A percentile compares a stretch with the other conserved stretches of the same genome.
Evolutionary conservation across 2,888 invertebrate species (phyloP).

Genomic region (Ferrisia virgata): DNA sequence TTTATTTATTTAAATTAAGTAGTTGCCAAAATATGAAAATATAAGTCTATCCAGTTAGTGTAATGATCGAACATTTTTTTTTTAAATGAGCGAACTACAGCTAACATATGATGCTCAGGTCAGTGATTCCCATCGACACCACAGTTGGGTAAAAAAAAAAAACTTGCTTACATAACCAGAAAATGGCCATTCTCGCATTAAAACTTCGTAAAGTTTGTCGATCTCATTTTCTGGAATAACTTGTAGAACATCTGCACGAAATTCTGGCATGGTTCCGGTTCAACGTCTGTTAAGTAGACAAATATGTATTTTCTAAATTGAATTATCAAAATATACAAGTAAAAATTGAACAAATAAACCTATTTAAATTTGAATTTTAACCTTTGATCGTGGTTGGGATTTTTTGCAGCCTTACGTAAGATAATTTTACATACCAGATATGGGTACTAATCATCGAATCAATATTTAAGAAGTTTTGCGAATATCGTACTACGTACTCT

Average conservation of each 20-base stretch:
- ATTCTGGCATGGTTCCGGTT: constrained; percentile 14
- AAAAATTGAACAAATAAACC: neutral
- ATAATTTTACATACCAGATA: no score
- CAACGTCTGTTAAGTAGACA: neutral
- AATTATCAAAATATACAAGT: neutral
- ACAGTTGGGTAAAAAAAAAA: neutral
- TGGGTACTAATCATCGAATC: no score
- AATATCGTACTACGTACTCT: no score
- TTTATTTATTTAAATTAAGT: neutral
- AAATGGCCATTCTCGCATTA: constrained; percentile 6
- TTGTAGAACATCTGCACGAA: neutral
- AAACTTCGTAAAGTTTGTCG: neutral
- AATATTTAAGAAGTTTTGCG: neutral
- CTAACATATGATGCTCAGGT: neutral
- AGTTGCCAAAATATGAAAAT: neutral
- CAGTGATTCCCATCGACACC: neutral
- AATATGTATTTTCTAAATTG: neutral
- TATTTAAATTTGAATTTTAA: neutral
- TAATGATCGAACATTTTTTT: neutral
- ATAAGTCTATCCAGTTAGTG: neutral
- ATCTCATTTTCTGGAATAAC: neutral
- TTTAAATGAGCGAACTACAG: neutral
- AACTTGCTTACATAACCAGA: neutral
- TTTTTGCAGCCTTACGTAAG: no score
- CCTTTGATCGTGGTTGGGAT: neutral